Conservation (phyloP, 2,113 vertebrate genomes). For the Dissostichus mawsoni region DNA sequence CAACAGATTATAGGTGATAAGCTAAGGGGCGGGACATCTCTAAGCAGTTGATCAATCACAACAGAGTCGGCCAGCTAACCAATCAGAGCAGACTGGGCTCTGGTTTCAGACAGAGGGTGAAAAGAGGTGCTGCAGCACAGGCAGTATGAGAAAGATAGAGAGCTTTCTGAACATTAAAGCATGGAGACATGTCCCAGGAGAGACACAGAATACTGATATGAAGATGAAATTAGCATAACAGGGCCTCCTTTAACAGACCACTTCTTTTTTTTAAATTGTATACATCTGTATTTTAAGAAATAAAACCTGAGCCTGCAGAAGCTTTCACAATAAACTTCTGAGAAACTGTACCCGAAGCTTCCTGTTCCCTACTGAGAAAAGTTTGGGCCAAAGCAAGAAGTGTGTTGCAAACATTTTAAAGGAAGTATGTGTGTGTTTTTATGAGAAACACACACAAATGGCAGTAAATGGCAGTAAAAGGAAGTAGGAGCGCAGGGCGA, state of each 20-base stretch:
- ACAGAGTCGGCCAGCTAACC: too few species aligned
- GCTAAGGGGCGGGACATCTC: too few species aligned
- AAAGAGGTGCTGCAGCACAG: too few species aligned
- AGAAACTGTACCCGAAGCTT: slow-evolving; percentile 35
- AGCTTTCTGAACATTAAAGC: too few species aligned
- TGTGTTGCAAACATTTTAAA: slow-evolving; percentile 29
- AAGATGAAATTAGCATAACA: too few species aligned
- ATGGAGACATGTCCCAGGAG: too few species aligned
- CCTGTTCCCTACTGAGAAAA: slow-evolving; percentile 53
- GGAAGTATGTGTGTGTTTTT: slow-evolving; percentile 50
- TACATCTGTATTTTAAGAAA: neutral
- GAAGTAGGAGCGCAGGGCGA: slow-evolving; percentile 32
- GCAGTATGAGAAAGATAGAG: too few species aligned
- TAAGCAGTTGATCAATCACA: too few species aligned
- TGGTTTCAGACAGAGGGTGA: too few species aligned
- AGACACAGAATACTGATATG: too few species aligned
- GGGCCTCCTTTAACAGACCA: neutral
- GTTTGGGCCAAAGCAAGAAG: slow-evolving; percentile 2
- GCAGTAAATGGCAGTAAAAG: slow-evolving; percentile 40
- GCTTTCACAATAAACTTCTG: slow-evolving; percentile 23
- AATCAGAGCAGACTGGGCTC: too few species aligned
- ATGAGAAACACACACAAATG: slow-evolving; percentile 35
- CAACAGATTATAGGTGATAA: too few species aligned
- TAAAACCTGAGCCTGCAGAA: neutral
- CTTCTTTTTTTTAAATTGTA: neutral